Percentiles rank a stretch among this genome's conserved stretches.
Conservation (phyloP, 1,140 invertebrate species). For the Bathynomus jamesi region DNA sequence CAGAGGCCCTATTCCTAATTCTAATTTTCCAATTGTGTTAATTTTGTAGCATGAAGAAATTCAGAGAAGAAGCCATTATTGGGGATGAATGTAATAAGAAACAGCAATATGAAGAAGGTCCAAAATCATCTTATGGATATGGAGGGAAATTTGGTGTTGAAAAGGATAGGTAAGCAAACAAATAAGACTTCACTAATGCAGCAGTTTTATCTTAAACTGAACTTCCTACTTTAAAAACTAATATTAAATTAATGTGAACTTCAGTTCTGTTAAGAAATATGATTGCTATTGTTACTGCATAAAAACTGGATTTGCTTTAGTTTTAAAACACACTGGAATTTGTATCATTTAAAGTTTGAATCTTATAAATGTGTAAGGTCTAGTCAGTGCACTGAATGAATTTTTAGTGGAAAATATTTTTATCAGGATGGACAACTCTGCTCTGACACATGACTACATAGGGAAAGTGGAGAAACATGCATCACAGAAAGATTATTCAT, state of each 20-base stretch:
- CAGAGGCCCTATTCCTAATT: too few relatives aligned
- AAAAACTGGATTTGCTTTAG: too few relatives aligned
- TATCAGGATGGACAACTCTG: slow-evolving; percentile 63
- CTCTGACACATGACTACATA: slow-evolving; percentile 71
- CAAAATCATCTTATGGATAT: slow-evolving; percentile 68
- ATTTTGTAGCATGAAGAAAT: slow-evolving; percentile 60
- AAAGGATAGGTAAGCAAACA: slow-evolving; percentile 52
- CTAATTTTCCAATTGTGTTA: slow-evolving; percentile 1
- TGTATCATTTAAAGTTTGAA: too few relatives aligned
- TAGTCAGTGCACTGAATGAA: too few relatives aligned
- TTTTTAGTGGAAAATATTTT: too few relatives aligned
- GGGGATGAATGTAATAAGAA: slow-evolving; percentile 66
- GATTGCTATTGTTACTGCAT: too few relatives aligned
- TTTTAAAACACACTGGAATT: too few relatives aligned
- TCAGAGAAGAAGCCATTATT: slow-evolving; percentile 65
- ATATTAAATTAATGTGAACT: neutral
- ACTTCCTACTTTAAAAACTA: slow-evolving; percentile 3
- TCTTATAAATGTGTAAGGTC: too few relatives aligned
- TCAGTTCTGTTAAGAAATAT: neutral
- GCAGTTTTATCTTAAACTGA: neutral
- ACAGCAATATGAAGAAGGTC: slow-evolving; percentile 61
- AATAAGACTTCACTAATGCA: neutral
- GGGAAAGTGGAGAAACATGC: slow-evolving; percentile 58
- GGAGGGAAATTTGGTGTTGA: slow-evolving; percentile 76
- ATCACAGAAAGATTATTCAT: slow-evolving; percentile 44